Conservation (phyloP, 2,888 invertebrate species). For the Drosophila helvetica region DNA sequence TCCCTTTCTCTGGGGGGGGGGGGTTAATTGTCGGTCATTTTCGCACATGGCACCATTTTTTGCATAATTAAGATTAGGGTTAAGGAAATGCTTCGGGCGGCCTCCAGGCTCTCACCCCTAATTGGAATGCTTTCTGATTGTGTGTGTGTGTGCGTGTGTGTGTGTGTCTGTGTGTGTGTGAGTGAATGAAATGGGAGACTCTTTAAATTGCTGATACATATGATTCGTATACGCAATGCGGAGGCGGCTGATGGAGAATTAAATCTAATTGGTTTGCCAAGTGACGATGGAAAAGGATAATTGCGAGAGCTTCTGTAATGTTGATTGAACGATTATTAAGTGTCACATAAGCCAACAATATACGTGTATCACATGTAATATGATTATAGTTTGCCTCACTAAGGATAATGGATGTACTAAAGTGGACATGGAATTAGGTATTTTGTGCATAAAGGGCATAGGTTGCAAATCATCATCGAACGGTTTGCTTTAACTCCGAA, state of each 20-base stretch:
- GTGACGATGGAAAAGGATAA: neutral
- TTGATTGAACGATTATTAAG: too few species aligned
- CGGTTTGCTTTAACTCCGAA: too few species aligned
- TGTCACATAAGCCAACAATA: too few species aligned
- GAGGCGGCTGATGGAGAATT: conserved; percentile 9
- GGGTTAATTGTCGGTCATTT: conserved; percentile 64
- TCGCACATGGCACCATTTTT: conserved; percentile 65
- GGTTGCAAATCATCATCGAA: too few species aligned
- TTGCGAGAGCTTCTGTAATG: too few species aligned
- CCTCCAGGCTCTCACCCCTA: conserved; percentile 46
- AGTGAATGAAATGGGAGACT: conserved; percentile 13
- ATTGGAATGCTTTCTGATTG: conserved; percentile 50
- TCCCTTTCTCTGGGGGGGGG: conserved; percentile 9
- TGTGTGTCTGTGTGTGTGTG: neutral
- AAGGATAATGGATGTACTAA: too few species aligned
- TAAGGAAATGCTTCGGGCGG: conserved; percentile 16
- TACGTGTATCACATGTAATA: too few species aligned
- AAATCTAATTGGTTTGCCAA: conserved; percentile 3
- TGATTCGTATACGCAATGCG: neutral
- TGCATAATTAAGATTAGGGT: conserved; percentile 70
- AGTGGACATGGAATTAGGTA: too few species aligned
- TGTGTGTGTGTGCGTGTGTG: neutral
- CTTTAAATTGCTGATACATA: conserved; percentile 5
- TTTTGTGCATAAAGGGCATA: too few species aligned
- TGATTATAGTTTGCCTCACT: too few species aligned